Evolutionary conservation across 2,113 vertebrate species (phyloP).

Genomic region (Amphiprion percula): DNA sequence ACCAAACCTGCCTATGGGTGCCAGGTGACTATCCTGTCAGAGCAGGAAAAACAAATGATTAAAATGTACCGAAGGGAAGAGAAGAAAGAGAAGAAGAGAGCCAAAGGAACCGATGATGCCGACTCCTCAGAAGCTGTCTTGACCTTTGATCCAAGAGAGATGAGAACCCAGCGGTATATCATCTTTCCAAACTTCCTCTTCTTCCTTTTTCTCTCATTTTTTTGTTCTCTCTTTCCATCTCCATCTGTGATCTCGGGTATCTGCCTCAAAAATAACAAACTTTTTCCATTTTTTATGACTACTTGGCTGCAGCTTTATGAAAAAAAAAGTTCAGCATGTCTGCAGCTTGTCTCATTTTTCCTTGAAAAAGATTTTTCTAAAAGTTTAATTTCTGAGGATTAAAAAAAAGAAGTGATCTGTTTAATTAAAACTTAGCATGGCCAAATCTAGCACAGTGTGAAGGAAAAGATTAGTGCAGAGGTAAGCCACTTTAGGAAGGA

Average conservation of each 20-base stretch:
- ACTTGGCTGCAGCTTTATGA: slow-evolving; percentile 12
- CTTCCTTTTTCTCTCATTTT: background rate
- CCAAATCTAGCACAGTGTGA: slow-evolving; percentile 75
- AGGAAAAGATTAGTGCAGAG: slow-evolving; percentile 81
- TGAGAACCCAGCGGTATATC: slow-evolving; percentile 91
- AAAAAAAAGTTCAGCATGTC: background rate
- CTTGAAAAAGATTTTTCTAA: slow-evolving; percentile 64
- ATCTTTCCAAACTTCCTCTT: background rate
- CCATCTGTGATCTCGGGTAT: slow-evolving; percentile 12
- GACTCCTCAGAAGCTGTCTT: slow-evolving; percentile 84
- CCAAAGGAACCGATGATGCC: slow-evolving; percentile 90
- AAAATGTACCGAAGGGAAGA: slow-evolving; percentile 94
- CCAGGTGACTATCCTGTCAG: slow-evolving; percentile 97
- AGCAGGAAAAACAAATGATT: slow-evolving; percentile 94
- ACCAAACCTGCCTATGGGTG: slow-evolving; percentile 90
- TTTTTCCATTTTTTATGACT: slow-evolving; percentile 61
- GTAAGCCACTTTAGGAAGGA: slow-evolving; percentile 74
- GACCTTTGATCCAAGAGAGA: slow-evolving; percentile 93
- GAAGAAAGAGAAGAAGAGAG: slow-evolving; percentile 89
- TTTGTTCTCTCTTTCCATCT: slow-evolving; percentile 23
- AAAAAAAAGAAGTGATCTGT: slow-evolving; percentile 80
- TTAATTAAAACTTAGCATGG: slow-evolving; percentile 86
- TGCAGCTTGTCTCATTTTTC: slow-evolving; percentile 45
- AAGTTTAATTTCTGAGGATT: slow-evolving; percentile 82
- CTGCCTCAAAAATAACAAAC: slow-evolving; percentile 31